Evolutionary conservation across 2,797 vertebrate genomes (phyloP).

Genomic region (Channallabes apus): DNA sequence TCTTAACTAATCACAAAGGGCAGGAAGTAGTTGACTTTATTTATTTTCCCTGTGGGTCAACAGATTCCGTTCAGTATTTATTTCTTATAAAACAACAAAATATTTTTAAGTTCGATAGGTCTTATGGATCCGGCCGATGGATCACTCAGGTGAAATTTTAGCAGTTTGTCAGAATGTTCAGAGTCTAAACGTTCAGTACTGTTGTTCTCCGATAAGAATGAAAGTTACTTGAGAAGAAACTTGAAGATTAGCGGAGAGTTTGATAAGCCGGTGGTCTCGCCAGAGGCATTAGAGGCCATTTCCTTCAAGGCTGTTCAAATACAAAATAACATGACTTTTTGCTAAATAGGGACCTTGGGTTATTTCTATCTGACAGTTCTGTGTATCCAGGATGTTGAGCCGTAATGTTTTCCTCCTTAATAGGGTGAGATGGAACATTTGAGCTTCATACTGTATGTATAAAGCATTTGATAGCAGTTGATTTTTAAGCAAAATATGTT

Average conservation of each 20-base stretch:
- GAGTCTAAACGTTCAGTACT: constrained; percentile 27
- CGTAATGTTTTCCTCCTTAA: not conserved
- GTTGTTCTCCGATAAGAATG: constrained; percentile 33
- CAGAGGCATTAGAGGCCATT: constrained; percentile 7
- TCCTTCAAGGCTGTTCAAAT: not conserved
- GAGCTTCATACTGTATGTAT: not conserved
- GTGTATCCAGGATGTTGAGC: not conserved
- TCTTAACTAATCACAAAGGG: constrained; percentile 27
- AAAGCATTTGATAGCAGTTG: too few relatives aligned
- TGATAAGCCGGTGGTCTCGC: constrained; percentile 32
- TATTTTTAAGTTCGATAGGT: constrained; percentile 11
- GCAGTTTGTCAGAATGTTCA: constrained; percentile 25
- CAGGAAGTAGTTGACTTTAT: constrained; percentile 43
- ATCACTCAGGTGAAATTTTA: constrained; percentile 21
- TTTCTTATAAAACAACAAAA: constrained; percentile 15
- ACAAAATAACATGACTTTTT: not conserved
- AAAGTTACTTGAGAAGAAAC: constrained; percentile 11
- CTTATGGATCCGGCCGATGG: not conserved
- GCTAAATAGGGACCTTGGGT: not conserved
- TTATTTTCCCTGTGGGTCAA: constrained; percentile 20
- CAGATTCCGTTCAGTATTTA: constrained; percentile 33
- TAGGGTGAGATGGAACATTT: not conserved
- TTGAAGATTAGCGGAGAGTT: constrained; percentile 3
- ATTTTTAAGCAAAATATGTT: not conserved
- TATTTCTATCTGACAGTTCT: not conserved